Evolutionary conservation across 2,888 invertebrate genomes (phyloP).

Genomic region (Meganola albula): DNA sequence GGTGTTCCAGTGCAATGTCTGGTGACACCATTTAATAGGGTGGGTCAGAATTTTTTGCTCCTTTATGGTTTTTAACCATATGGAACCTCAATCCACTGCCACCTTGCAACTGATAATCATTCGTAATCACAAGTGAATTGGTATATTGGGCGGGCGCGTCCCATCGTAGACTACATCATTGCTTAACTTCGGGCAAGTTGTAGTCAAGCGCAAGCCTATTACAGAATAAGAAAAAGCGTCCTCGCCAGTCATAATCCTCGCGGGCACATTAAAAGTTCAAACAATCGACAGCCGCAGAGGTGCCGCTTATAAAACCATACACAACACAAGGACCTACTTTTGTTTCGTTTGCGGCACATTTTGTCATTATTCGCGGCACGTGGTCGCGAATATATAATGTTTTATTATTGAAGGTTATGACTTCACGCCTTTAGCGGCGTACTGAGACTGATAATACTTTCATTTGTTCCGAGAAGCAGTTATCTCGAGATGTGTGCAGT

Average conservation of each 20-base stretch:
- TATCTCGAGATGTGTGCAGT: conserved; percentile 42
- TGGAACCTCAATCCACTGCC: too few species aligned
- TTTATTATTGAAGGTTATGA: conserved; percentile 70
- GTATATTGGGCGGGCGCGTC: too few species aligned
- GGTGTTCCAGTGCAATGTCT: too few species aligned
- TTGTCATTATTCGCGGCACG: conserved; percentile 70
- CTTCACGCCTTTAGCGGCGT: conserved; percentile 69
- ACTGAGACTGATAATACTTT: conserved; percentile 67
- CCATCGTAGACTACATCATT: too few species aligned
- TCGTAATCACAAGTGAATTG: too few species aligned
- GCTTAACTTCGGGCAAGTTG: too few species aligned
- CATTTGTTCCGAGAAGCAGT: conserved; percentile 67
- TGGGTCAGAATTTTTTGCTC: too few species aligned
- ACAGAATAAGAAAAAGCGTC: too few species aligned
- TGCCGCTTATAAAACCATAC: conserved; percentile 57
- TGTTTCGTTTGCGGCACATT: conserved; percentile 58
- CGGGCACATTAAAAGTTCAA: conserved; percentile 35
- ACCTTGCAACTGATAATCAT: too few species aligned
- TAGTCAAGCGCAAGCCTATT: too few species aligned
- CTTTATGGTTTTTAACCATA: too few species aligned
- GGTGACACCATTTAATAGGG: too few species aligned
- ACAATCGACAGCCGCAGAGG: conserved; percentile 46
- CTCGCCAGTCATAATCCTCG: conserved; percentile 25
- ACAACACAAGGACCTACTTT: conserved; percentile 60
- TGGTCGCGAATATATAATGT: conserved; percentile 74